phyloP scores from a whole-genome alignment of 2,888 invertebrate species.

The Hydraecia micacea region DNA sequence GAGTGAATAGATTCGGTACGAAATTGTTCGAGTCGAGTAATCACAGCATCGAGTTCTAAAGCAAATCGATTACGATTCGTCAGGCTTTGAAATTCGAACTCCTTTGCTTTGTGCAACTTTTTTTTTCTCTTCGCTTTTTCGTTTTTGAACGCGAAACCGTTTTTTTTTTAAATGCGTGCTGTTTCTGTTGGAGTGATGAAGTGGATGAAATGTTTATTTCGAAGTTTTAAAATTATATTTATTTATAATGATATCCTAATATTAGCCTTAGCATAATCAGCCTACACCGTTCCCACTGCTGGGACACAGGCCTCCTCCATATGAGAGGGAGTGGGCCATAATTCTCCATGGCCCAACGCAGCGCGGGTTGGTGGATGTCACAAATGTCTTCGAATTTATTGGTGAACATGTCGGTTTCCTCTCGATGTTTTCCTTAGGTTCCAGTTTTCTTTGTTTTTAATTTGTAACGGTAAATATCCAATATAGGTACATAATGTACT shows the following conservation, averaged over 20 bases:
- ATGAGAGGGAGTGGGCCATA: background rate
- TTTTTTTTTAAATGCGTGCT: slow-evolving; percentile 34
- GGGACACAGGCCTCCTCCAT: background rate
- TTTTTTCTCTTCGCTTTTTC: slow-evolving; percentile 61
- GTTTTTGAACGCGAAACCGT: slow-evolving; percentile 57
- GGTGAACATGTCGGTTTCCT: background rate
- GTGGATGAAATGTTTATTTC: background rate
- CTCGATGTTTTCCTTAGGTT: background rate
- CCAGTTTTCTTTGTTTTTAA: background rate
- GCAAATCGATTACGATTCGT: slow-evolving; percentile 80
- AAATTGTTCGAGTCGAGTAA: slow-evolving; percentile 67
- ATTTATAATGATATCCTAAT: no score
- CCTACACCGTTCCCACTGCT: background rate
- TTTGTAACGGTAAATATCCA: background rate
- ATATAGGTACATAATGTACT: background rate
- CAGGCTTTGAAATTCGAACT: slow-evolving; percentile 80
- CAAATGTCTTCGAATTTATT: background rate
- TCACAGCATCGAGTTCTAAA: slow-evolving; percentile 73
- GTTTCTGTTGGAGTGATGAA: slow-evolving; percentile 26
- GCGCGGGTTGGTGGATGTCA: background rate
- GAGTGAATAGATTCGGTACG: slow-evolving; percentile 69
- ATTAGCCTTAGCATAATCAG: background rate
- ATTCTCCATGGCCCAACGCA: background rate
- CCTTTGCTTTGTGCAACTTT: slow-evolving; percentile 71
- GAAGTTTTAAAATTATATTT: background rate